Percentiles rank a stretch among this genome's conserved stretches.
These are phyloP conservation scores for Acanthopagrus latus DNA, from an alignment of 2,797 vertebrate genomes.

Conservation along the genomic window DNA sequence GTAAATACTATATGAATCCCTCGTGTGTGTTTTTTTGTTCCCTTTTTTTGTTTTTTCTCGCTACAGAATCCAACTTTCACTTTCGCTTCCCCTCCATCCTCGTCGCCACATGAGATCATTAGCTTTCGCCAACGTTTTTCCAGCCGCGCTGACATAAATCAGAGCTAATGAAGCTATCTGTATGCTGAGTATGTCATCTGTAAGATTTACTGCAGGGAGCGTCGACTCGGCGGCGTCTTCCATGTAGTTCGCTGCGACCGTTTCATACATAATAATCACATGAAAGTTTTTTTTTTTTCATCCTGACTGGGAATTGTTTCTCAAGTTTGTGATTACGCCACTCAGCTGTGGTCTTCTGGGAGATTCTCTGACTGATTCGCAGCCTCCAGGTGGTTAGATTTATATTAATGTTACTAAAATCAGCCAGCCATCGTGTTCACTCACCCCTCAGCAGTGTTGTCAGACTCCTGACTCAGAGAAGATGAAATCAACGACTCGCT, in stretches of 20 bases:
- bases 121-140: slow-evolving; percentile 23
- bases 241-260: slow-evolving; percentile 13
- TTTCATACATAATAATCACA: slow-evolving; percentile 31
- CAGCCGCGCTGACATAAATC: slow-evolving; percentile 61
- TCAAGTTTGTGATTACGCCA: slow-evolving; percentile 60
- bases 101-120: slow-evolving; percentile 19
- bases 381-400: slow-evolving; percentile 57
- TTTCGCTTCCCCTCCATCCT: slow-evolving; percentile 13
- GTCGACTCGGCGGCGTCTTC: slow-evolving; percentile 18
- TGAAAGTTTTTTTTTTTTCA: slow-evolving; percentile 28
- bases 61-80: slow-evolving; percentile 21
- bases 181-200: slow-evolving; percentile 53
- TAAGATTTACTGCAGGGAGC: slow-evolving; percentile 47
- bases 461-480: slow-evolving; percentile 17
- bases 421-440: slow-evolving; percentile 28
- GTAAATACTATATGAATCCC: neutral
- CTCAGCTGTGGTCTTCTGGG: slow-evolving; percentile 44
- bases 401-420: slow-evolving; percentile 63
- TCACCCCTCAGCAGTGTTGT: slow-evolving; percentile 35
- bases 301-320: slow-evolving; percentile 27
- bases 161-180: slow-evolving; percentile 73
- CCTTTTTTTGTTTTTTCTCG: slow-evolving; percentile 17
- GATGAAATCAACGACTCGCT: slow-evolving; percentile 21
- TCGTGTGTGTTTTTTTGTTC: slow-evolving; percentile 13
- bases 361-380: slow-evolving; percentile 44